Percentiles rank a stretch among this genome's conserved stretches.
These are phyloP conservation scores for Anoplopoma fimbria DNA, from an alignment of 2,113 vertebrate species.

Conservation along the genomic window DNA sequence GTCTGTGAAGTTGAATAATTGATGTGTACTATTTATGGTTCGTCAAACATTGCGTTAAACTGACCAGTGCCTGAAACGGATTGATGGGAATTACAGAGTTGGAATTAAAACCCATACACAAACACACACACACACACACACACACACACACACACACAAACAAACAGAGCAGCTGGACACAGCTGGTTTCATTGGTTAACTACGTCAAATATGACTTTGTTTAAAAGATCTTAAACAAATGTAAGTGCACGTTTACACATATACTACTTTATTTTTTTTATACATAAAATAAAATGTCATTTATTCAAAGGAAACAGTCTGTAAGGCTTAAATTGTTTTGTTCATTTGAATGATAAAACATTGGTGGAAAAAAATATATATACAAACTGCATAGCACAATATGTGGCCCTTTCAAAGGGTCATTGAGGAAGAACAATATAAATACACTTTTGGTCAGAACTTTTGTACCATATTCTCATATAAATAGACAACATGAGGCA, in stretches of 20 bases:
- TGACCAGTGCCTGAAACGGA: slow-evolving; percentile 46
- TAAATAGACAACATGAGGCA: slow-evolving; percentile 71
- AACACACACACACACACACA: slow-evolving; percentile 24
- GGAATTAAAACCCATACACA: slow-evolving; percentile 33
- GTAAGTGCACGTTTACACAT: slow-evolving; percentile 6
- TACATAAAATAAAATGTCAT: slow-evolving; percentile 34
- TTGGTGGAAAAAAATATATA: slow-evolving; percentile 10
- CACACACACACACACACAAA: slow-evolving; percentile 10
- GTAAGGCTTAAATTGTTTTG: slow-evolving; percentile 43
- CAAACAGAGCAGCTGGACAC: background rate
- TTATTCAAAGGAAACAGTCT: slow-evolving; percentile 36
- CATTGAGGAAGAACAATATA: slow-evolving; percentile 59
- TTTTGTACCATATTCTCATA: slow-evolving; percentile 60
- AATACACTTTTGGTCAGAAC: slow-evolving; percentile 65
- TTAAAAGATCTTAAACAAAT: background rate
- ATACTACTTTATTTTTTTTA: slow-evolving; percentile 30
- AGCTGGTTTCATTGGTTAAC: slow-evolving; percentile 4
- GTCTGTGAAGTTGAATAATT: slow-evolving; percentile 53
- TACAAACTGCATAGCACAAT: slow-evolving; percentile 66
- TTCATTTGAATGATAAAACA: slow-evolving; percentile 57
- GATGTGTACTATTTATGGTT: slow-evolving; percentile 62
- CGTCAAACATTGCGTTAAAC: slow-evolving; percentile 62
- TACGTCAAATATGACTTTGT: background rate
- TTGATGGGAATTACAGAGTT: slow-evolving; percentile 53
- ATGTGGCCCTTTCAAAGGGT: slow-evolving; percentile 64